Evolutionary conservation across 35 echinoderm and acorn worm species (phyloP).

Genomic region (Ophiothrix spiculata): DNA sequence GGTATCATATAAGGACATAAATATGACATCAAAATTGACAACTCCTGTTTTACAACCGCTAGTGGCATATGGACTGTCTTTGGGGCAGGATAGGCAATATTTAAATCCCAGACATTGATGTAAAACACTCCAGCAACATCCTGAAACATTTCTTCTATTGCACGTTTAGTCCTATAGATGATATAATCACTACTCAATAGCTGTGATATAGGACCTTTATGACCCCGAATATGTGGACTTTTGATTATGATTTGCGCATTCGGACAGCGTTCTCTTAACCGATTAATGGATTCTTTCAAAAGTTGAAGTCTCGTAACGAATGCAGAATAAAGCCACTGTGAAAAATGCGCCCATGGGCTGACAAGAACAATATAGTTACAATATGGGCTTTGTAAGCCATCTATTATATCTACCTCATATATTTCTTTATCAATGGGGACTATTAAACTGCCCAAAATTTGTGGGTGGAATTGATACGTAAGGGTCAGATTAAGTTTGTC

Average conservation of each 20-base stretch:
- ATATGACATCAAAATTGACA: no score
- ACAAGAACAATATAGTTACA: conserved; percentile 40
- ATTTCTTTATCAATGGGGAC: not conserved
- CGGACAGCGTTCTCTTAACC: conserved; percentile 25
- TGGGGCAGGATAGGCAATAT: conserved; percentile 17
- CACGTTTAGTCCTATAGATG: not conserved
- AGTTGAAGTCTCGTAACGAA: conserved; percentile 8
- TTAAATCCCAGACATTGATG: conserved; percentile 39
- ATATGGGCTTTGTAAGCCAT: not conserved
- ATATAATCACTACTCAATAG: conserved; percentile 32
- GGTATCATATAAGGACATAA: no score
- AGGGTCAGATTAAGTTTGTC: not conserved
- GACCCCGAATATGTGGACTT: conserved; percentile 23
- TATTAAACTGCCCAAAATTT: conserved; percentile 7
- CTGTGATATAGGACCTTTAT: not conserved
- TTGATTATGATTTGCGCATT: conserved; percentile 22
- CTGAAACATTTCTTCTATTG: conserved; percentile 1
- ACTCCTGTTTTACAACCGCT: conserved; percentile 23
- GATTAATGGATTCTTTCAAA: conserved; percentile 1
- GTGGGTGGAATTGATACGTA: not conserved
- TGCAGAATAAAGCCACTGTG: conserved; percentile 4
- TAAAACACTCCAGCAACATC: conserved; percentile 12
- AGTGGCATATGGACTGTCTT: conserved; percentile 41
- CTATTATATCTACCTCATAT: not conserved
- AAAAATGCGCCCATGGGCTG: conserved; percentile 56